Evolutionary conservation across 1,140 invertebrate genomes (phyloP).

Genomic region (Hyphantria cunea): DNA sequence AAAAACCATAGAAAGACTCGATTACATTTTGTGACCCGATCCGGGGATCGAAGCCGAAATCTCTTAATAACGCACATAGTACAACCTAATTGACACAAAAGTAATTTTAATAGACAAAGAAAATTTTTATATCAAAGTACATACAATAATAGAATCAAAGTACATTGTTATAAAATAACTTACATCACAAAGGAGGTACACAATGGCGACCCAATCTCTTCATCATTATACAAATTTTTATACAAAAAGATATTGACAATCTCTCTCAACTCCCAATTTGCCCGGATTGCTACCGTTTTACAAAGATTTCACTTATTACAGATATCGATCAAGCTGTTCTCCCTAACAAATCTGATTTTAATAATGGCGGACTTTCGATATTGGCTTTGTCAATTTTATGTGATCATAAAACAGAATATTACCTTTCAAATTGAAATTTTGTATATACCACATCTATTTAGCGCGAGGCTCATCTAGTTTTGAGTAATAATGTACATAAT

Average conservation of each 20-base stretch:
- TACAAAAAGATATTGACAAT: constrained; percentile 15
- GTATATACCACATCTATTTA: no score
- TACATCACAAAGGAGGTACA: neutral
- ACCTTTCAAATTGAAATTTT: no score
- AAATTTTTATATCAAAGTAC: no score
- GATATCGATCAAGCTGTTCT: neutral
- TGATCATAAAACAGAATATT: no score
- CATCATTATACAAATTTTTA: constrained; percentile 4
- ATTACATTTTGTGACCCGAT: no score
- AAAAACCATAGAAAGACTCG: no score
- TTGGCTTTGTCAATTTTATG: neutral
- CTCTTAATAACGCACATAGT: no score
- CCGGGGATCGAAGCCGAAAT: no score
- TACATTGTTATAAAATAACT: constrained; percentile 3
- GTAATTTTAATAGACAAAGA: no score
- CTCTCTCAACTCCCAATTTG: constrained; percentile 5
- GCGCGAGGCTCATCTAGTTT: no score
- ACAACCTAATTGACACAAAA: no score
- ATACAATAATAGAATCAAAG: neutral
- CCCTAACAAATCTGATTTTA: neutral
- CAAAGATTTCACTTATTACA: neutral
- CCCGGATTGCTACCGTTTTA: constrained; percentile 7
- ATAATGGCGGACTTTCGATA: neutral
- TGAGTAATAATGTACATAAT: no score
- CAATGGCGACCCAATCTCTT: constrained; percentile 1